A percentile compares a stretch with the other conserved stretches of the same genome.
phyloP scores from a whole-genome alignment of 2,797 vertebrate species.

The Streptopelia turtur region DNA sequence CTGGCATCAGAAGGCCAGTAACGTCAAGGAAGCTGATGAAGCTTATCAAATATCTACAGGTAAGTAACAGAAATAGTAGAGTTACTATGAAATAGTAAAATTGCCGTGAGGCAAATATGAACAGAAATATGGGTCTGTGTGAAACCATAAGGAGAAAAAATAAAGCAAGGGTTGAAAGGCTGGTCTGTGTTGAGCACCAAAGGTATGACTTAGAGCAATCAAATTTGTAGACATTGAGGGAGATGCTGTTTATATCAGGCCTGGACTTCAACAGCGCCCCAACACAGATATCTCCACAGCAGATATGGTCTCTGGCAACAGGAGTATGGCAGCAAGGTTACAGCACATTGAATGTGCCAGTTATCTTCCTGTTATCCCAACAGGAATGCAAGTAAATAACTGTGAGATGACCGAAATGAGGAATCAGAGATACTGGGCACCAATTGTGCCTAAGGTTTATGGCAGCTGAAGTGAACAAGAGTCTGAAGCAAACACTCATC shows the following conservation, averaged over 20 bases:
- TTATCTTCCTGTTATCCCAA: background rate
- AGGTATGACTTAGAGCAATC: background rate
- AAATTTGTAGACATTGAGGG: background rate
- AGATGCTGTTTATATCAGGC: background rate
- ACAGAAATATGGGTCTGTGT: background rate
- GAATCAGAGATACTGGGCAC: background rate
- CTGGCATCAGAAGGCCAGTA: conserved; percentile 1
- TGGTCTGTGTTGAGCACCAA: background rate
- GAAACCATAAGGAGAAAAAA: background rate
- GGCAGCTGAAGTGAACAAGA: background rate
- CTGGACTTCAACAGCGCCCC: background rate
- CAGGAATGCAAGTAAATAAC: background rate
- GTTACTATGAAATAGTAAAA: background rate
- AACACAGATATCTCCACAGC: background rate
- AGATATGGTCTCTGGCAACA: background rate
- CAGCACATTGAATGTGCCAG: background rate
- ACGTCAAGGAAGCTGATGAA: background rate
- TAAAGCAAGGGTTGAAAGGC: background rate
- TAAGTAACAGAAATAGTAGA: background rate
- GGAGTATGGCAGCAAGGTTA: background rate
- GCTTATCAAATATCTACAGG: background rate
- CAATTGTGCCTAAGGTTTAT: background rate
- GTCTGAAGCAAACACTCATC: background rate
- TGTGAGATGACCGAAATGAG: background rate
- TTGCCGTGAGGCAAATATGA: background rate